Percentiles rank a stretch among this genome's conserved stretches.
Conservation (phyloP, 2,888 invertebrate species). For the Stenchaetothrips biformis region DNA sequence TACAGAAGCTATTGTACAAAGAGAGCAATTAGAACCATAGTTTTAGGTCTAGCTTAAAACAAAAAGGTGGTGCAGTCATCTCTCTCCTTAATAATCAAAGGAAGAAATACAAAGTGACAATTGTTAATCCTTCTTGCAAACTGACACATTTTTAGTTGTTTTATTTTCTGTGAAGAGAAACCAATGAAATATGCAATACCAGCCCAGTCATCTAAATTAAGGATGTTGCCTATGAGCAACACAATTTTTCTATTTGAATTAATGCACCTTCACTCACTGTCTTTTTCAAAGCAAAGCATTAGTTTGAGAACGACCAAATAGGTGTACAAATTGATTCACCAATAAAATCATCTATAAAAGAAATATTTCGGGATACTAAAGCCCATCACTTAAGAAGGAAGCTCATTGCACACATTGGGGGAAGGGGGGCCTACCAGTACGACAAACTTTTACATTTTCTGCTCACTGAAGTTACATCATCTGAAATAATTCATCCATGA, state of each 20-base stretch:
- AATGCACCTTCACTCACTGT: no score
- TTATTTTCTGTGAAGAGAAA: no score
- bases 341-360: not conserved
- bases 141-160: no score
- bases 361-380: not conserved
- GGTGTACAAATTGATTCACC: no score
- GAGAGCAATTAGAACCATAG: not conserved
- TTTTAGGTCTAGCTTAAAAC: constrained; percentile 5
- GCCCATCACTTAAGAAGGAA: not conserved
- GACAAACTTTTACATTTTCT: not conserved
- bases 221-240: no score
- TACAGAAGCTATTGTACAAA: not conserved
- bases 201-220: no score
- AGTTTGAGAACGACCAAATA: no score
- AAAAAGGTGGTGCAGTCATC: constrained; percentile 15
- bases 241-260: no score
- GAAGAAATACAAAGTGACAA: not conserved
- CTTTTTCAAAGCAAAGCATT: no score
- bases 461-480: not conserved
- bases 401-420: not conserved
- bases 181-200: no score
- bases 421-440: not conserved
- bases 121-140: no score
- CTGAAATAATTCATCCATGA: not conserved
- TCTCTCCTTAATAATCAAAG: constrained; percentile 6